Conservation (phyloP, 2,113 vertebrate species). For the Okapia johnstoni region DNA sequence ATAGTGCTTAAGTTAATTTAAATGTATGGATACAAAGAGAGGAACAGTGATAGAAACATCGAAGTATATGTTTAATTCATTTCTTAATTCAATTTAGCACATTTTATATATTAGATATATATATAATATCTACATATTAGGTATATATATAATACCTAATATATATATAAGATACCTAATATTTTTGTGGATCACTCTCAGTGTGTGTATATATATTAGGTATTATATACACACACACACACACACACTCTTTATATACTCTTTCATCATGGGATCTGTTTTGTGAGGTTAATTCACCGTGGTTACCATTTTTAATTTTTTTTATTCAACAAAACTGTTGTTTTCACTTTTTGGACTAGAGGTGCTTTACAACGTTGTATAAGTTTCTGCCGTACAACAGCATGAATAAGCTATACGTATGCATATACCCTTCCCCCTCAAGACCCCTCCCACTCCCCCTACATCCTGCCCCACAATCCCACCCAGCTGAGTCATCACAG, state of each 20-base stretch:
- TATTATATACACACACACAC: too few species aligned
- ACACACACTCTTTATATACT: too few species aligned
- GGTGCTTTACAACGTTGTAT: not conserved
- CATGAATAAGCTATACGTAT: not conserved
- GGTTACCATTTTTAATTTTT: not conserved
- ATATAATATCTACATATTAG: too few species aligned
- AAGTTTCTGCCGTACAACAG: not conserved
- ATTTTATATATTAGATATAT: not conserved
- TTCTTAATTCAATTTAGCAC: not conserved
- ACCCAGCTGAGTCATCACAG: not conserved
- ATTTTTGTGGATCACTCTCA: too few species aligned
- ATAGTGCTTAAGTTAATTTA: not conserved
- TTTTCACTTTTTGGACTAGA: not conserved
- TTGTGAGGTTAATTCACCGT: not conserved
- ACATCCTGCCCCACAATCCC: not conserved
- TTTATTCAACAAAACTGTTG: not conserved
- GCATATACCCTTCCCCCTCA: not conserved
- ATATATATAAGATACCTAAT: too few species aligned
- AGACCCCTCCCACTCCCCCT: not conserved
- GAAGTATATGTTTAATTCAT: not conserved
- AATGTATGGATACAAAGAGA: not conserved
- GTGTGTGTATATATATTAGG: too few species aligned
- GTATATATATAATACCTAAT: too few species aligned
- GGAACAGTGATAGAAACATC: not conserved
- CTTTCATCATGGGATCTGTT: not conserved